phyloP scores from a whole-genome alignment of 1,140 invertebrate genomes.

The Bombus haemorrhoidalis region DNA sequence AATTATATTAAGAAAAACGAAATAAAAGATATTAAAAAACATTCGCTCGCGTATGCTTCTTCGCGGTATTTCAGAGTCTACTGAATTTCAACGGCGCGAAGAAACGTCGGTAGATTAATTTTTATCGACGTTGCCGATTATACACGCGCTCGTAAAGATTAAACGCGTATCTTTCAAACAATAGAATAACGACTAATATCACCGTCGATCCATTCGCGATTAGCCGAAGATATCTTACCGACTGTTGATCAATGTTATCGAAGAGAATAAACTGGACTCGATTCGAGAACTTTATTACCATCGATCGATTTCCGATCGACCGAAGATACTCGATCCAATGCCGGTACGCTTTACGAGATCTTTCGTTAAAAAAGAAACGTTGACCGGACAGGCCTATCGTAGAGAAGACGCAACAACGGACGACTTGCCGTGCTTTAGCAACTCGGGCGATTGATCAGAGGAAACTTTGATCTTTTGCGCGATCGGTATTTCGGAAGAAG shows the following conservation, averaged over 20 bases:
- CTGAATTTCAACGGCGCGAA: background rate
- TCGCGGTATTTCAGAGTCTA: background rate
- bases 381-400: too few species aligned
- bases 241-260: background rate
- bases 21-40: slow-evolving; percentile 69
- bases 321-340: background rate
- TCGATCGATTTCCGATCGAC: too few species aligned
- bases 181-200: too few species aligned
- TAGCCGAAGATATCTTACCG: background rate
- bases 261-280: rapidly evolving
- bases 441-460: too few species aligned
- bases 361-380: too few species aligned
- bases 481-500: too few species aligned
- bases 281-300: background rate
- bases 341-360: too few species aligned
- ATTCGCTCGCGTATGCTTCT: rapidly evolving
- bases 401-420: rapidly evolving
- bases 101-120: too few species aligned
- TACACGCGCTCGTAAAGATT: background rate
- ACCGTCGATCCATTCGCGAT: background rate
- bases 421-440: too few species aligned
- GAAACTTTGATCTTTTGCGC: too few species aligned
- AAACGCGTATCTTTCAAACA: background rate
- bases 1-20: slow-evolving; percentile 76
- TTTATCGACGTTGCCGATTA: too few species aligned